Base-by-base conservation (phyloP, 2,113 vertebrate genomes). In the Corythaeola cristata region DNA sequence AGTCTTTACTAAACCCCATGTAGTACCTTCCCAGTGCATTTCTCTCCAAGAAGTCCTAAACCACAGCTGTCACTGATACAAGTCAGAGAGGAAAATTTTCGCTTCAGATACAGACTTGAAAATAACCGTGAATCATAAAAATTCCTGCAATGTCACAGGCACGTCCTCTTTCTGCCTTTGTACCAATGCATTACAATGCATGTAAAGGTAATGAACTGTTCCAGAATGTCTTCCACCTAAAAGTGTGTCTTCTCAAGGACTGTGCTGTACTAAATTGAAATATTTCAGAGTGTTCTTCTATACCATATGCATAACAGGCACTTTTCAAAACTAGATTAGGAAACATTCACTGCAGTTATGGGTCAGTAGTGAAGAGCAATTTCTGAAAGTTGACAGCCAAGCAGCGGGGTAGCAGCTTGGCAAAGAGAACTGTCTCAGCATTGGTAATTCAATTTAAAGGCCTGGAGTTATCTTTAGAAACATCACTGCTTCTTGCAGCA, bases 401-500 rank as follows among this genome's bases (percentile, higher is more conserved):
- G 90, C 86, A 76, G 55, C 2, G 0, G 91, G 87, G 84, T 41
- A 88, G 91, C 88, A 92, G 88, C 88, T 88, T 94, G 91, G 78
- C 89, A 88, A 79, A 96, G 66, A 78, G 81, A 95, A 69, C 82
- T 53, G 89, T 84, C 81, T 86, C 66, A 71, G 69, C 45, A 75
- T 18, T 73, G 55, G 67, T 84, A 95, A 96, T 95, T 96, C 88
- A 93, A 60, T 95, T 96, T 88, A 95, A 95, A 88, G 85, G 87
- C 79, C 77, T 78, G 83, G 66, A 93, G 93, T 91, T 96, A 96
- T 96, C 92, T 96, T 96, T 95, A 93, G 90, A 97, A 97, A 93
- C 80, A 92, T 87, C 86, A 67, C 66, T 79, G 89, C 53, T 77
- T 69, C 85, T 97, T 88, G 77, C 74, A 85, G 94, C 0, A 0